Evolutionary conservation across 2,113 vertebrate species (phyloP), one percentile per base, ranked within the genome.

Genomic region (Mesitornis unicolor): DNA sequence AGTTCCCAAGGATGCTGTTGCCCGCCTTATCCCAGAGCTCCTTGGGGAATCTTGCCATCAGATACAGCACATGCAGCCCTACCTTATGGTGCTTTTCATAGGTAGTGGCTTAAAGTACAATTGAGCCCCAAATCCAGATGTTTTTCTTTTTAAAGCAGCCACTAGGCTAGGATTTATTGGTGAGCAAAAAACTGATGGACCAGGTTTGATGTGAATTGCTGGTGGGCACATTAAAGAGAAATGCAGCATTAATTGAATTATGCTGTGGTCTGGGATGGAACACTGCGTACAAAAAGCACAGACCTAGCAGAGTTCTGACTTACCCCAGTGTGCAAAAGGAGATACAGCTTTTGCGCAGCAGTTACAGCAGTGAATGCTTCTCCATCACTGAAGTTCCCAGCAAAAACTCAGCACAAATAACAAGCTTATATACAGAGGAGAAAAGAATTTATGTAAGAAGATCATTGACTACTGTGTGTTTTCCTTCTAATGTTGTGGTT

Each of bases 11-110:
- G 89, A 25, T 0, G 0, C 74, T 16, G 45, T 18, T 77, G 45
- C 25, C 43, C 22, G 1, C 0, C 0, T 24, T 61, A 21, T 24
- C 42, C 42, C 77, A 59, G 33, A 87, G 1, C 7, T 84, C 54
- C 81, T 5, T 4, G 8, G 57, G 40, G 25, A 43, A 64, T 51
- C 33, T 43, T 29, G 7, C 10, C 11, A 1, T 7, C 40, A 38
- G 38, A 38, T 47, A 31, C 45, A 40, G n/a, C 1, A 1, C n/a
- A 9, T 0, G 1, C 40, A 43, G 36, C 57, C 50, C 13, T 77
- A 22, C 63, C 33, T 47, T 25, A 17, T 0, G 33, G 18, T 28
- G 43, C 56, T 71, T 79, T 64, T 64, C 36, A 4, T 1, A 18
- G 12, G 4, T 4, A 3, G 8, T 33, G 36, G 26, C 43, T 92